A percentile compares a stretch with the other conserved stretches of the same genome.
These are phyloP conservation scores for Acridotheres tristis DNA, from an alignment of 2,797 vertebrate genomes.

Conservation along the genomic window DNA sequence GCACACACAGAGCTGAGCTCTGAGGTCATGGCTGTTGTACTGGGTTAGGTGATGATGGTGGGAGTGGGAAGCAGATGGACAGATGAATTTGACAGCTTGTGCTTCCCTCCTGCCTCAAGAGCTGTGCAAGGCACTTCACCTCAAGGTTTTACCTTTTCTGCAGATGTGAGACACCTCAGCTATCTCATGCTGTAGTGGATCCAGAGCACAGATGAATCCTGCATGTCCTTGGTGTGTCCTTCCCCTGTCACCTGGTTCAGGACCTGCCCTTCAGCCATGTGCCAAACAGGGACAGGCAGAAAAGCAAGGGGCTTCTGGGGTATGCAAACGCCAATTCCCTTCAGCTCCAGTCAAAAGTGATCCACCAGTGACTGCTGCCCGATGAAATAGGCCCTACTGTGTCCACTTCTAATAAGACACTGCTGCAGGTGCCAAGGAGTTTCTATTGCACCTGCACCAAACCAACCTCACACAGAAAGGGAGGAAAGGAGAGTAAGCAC, in stretches of 20 bases:
- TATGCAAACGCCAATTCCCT: background rate
- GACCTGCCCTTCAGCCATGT: background rate
- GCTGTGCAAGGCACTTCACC: fast-evolving
- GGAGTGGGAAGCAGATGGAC: background rate
- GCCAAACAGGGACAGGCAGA: background rate
- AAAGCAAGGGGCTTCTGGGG: background rate
- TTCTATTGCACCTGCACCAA: background rate
- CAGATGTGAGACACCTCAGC: background rate
- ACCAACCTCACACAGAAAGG: background rate
- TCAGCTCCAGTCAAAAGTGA: background rate
- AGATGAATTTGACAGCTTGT: background rate
- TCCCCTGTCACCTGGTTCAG: background rate
- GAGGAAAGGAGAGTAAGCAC: background rate
- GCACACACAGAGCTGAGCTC: background rate
- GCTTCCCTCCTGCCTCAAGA: background rate
- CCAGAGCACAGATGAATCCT: background rate
- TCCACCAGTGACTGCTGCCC: background rate
- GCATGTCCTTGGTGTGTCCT: background rate
- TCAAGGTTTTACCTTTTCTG: background rate
- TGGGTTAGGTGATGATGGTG: background rate
- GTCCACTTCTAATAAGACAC: background rate
- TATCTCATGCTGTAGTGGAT: background rate
- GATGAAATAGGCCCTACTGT: fast-evolving
- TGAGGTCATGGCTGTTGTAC: background rate
- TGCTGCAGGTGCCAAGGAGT: background rate